Percentiles rank a stretch among this genome's conserved stretches.
phyloP scores from a whole-genome alignment of 2,888 invertebrate genomes.

The Pristionchus japonicus region DNA sequence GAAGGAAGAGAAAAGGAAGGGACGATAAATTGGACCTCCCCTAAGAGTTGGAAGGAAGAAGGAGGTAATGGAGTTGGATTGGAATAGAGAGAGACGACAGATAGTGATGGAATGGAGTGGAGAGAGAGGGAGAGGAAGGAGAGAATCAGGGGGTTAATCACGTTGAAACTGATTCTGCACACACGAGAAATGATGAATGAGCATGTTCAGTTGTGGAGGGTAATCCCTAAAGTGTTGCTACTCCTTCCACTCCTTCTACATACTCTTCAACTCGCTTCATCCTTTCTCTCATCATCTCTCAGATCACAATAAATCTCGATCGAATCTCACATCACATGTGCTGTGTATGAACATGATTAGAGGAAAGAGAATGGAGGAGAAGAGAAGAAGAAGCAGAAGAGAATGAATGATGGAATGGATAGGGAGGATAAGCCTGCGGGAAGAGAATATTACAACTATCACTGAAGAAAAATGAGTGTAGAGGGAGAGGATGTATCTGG shows the following conservation, averaged over 20 bases:
- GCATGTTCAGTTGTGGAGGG: not conserved
- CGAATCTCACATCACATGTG: not conserved
- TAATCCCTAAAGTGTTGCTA: not conserved
- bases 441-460: constrained; percentile 39
- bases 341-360: constrained; percentile 43
- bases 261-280: not conserved
- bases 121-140: constrained; percentile 39
- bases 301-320: not conserved
- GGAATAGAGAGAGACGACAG: constrained; percentile 40
- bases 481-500: constrained; percentile 36
- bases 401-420: constrained; percentile 19
- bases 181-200: not conserved
- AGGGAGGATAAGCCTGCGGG: constrained; percentile 46
- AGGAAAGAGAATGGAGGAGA: not conserved
- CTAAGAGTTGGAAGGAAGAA: not conserved
- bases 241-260: constrained; percentile 44
- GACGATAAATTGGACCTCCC: constrained; percentile 26
- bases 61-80: constrained; percentile 17
- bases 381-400: not conserved
- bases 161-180: not conserved
- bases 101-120: constrained; percentile 36
- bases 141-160: constrained; percentile 24
- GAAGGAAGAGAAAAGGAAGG: constrained; percentile 15
- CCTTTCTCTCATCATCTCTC: not conserved
- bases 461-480: constrained; percentile 47